phyloP scores from a whole-genome alignment of 2,113 vertebrate genomes.

The Campylorhamphus procurvoides region DNA sequence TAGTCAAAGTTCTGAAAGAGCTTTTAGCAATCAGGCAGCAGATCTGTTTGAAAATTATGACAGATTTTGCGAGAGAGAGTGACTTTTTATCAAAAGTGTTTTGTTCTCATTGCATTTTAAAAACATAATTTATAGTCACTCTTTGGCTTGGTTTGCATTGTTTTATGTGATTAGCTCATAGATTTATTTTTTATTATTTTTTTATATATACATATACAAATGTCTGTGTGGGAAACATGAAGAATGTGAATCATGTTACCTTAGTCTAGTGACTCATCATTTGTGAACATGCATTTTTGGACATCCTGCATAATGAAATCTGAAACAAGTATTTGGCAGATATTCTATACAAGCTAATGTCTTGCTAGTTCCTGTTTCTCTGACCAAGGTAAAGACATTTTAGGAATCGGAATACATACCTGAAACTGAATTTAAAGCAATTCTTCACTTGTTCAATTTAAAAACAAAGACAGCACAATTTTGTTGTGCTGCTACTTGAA shows the following conservation, averaged over 20 bases:
- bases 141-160: neutral
- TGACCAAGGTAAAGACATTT: neutral
- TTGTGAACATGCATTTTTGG: neutral
- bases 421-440: neutral
- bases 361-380: neutral
- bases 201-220: neutral
- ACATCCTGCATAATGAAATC: neutral
- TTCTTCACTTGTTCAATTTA: neutral
- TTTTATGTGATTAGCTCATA: neutral
- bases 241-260: neutral
- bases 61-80: neutral
- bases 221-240: neutral
- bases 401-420: neutral
- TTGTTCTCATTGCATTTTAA: neutral
- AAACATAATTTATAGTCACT: neutral
- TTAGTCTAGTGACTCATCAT: neutral
- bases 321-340: neutral
- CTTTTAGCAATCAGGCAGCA: neutral
- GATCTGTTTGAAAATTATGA: neutral
- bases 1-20: neutral
- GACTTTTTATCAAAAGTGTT: conserved; percentile 1
- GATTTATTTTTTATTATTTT: neutral
- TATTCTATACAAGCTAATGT: neutral
- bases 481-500: neutral
- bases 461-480: neutral